phyloP scores from a whole-genome alignment of 2,797 vertebrate genomes.

The Tragopan temminckii region DNA sequence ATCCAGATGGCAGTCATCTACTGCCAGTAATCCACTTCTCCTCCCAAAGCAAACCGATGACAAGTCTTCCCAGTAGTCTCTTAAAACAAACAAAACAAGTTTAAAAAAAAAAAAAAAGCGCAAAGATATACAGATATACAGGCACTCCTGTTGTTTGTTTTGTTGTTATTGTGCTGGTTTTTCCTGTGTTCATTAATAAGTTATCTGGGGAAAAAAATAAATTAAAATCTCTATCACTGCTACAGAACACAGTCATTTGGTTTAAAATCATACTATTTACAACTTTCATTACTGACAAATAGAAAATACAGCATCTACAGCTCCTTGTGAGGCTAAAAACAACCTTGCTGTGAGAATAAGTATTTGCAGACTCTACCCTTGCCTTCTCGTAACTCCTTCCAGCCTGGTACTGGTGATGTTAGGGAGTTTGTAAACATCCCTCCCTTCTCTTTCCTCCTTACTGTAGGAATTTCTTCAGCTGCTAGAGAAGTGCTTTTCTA shows the following conservation, averaged over 20 bases:
- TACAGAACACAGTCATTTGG: neutral
- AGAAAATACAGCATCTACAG: neutral
- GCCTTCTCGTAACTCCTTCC: neutral
- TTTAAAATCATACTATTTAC: neutral
- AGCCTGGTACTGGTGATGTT: neutral
- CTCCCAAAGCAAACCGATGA: neutral
- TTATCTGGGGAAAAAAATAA: neutral
- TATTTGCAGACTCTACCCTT: neutral
- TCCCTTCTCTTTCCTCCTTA: neutral
- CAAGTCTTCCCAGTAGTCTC: conserved; percentile 1
- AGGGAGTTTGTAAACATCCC: neutral
- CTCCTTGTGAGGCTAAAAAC: neutral
- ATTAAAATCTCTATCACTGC: neutral
- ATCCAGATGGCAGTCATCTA: conserved; percentile 42
- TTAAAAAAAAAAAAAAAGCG: neutral
- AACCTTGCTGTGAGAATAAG: neutral
- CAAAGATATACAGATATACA: neutral
- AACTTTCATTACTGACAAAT: neutral
- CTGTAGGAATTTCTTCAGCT: neutral
- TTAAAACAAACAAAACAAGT: neutral
- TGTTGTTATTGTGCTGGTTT: neutral
- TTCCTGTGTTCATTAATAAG: neutral
- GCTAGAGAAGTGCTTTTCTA: neutral
- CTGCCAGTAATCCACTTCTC: conserved; percentile 7
- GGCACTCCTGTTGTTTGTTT: neutral